A percentile compares a stretch with the other conserved stretches of the same genome.
Conservation (phyloP, 2,113 vertebrate species). For the Sander vitreus region DNA sequence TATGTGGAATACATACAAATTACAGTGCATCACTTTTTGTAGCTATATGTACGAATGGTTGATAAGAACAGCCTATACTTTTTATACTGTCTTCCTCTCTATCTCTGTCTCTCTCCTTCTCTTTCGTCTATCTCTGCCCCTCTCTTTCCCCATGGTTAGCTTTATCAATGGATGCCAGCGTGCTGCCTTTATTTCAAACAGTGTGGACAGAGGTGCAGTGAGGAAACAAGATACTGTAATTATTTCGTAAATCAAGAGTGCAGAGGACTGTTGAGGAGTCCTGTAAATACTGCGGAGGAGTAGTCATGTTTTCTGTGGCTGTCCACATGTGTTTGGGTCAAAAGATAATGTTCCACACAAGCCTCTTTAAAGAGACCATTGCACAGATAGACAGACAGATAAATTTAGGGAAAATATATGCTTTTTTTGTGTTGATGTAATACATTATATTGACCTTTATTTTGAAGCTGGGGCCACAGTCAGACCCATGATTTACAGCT, state of each 20-base stretch:
- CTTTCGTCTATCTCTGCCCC: neutral
- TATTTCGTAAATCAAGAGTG: conserved; percentile 44
- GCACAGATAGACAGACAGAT: conserved; percentile 13
- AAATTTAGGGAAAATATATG: neutral
- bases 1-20: no score
- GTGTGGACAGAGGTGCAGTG: conserved; percentile 26
- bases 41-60: no score
- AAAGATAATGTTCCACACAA: neutral
- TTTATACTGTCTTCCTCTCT: neutral
- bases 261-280: conserved; percentile 13
- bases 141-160: neutral
- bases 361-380: neutral
- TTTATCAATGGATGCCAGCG: neutral
- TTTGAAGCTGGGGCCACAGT: conserved; percentile 23
- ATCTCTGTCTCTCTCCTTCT: neutral
- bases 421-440: neutral
- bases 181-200: conserved; percentile 5
- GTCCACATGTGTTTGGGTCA: conserved; percentile 12
- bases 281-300: conserved; percentile 28
- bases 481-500: conserved; percentile 43
- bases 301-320: conserved; percentile 23
- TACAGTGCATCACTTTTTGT: no score
- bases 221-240: conserved; percentile 43
- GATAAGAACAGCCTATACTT: neutral
- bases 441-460: conserved; percentile 5